Evolutionary conservation across 2,797 vertebrate species (phyloP).

Genomic region (Pseudomugil gertrudae): DNA sequence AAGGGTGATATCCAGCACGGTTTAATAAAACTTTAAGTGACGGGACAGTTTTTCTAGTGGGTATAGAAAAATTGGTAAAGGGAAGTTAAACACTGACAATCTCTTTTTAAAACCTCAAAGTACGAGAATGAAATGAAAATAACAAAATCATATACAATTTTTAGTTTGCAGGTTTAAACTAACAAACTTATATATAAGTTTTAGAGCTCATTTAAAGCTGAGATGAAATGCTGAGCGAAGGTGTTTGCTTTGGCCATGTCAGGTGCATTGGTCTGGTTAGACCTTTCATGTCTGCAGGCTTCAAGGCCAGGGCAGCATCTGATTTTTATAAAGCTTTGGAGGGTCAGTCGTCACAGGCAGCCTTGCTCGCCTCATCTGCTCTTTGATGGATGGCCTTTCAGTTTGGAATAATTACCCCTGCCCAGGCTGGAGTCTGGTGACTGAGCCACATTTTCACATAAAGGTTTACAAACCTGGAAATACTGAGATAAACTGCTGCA

Average conservation of each 20-base stretch:
- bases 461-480: conserved; percentile 5
- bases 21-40: too few relatives aligned
- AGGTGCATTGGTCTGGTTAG: conserved; percentile 36
- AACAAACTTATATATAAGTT: conserved; percentile 31
- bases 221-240: conserved; percentile 54
- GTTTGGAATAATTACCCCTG: conserved; percentile 71
- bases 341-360: conserved; percentile 59
- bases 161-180: neutral
- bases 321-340: conserved; percentile 54
- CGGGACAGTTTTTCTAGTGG: too few relatives aligned
- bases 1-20: too few relatives aligned
- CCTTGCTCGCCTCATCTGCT: conserved; percentile 58
- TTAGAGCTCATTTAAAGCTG: conserved; percentile 31
- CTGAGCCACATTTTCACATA: conserved; percentile 21
- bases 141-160: neutral
- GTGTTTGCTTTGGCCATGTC: conserved; percentile 43
- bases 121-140: too few relatives aligned
- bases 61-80: too few relatives aligned
- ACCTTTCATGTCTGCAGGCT: conserved; percentile 68
- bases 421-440: conserved; percentile 38
- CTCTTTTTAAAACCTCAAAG: too few relatives aligned
- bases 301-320: conserved; percentile 68
- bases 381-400: conserved; percentile 82
- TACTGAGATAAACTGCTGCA: conserved; percentile 3
- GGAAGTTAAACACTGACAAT: too few relatives aligned